A percentile compares a stretch with the other conserved stretches of the same genome.
Conservation (phyloP, 2,113 vertebrate genomes). For the Anoura caudifer region DNA sequence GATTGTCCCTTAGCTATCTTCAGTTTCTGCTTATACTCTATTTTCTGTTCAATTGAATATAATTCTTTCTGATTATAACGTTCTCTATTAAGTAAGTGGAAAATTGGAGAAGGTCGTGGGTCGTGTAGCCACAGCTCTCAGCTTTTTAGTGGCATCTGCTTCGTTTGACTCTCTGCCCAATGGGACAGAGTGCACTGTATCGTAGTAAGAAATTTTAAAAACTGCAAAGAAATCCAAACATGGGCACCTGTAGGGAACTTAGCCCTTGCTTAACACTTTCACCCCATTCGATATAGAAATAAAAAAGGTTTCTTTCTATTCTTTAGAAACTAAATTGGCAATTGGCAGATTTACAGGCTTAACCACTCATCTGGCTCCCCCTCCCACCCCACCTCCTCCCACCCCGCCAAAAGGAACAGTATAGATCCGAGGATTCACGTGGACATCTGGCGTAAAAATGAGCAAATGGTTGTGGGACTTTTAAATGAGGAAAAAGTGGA, state of each 20-base stretch:
- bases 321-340: background rate
- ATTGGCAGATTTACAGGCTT: background rate
- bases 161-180: background rate
- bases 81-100: background rate
- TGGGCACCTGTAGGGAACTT: background rate
- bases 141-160: background rate
- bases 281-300: background rate
- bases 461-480: conserved; percentile 29
- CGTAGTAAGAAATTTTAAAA: background rate
- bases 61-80: background rate
- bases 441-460: background rate
- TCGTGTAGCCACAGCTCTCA: too few relatives aligned
- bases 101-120: background rate
- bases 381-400: too few relatives aligned
- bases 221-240: background rate
- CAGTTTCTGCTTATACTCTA: background rate
- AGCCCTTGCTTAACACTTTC: background rate
- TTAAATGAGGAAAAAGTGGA: background rate
- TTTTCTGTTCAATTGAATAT: background rate
- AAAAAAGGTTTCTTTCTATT: background rate
- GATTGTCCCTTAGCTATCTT: background rate
- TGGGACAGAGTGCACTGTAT: background rate
- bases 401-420: background rate
- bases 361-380: too few relatives aligned
- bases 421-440: background rate